phyloP scores from a whole-genome alignment of 2,888 invertebrate genomes.

The Prenolepis imparis region DNA sequence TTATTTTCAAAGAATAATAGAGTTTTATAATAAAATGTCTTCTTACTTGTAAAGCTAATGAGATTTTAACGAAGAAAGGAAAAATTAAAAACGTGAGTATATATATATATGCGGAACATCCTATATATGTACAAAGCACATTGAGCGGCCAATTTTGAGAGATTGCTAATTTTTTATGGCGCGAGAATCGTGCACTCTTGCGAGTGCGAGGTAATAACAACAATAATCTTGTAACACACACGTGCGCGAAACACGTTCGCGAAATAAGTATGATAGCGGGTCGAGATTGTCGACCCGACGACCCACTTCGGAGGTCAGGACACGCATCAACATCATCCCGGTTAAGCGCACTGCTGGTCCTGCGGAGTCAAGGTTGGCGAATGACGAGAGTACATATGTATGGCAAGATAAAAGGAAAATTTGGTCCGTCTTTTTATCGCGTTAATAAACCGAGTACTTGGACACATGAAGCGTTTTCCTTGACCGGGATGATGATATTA shows the following conservation, averaged over 20 bases:
- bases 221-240: constrained; percentile 50
- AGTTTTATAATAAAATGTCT: not conserved
- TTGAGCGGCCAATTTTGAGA: constrained; percentile 21
- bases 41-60: not conserved
- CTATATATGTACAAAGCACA: not conserved
- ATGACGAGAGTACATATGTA: not conserved
- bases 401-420: constrained; percentile 6
- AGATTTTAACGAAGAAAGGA: not conserved
- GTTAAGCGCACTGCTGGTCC: constrained; percentile 51
- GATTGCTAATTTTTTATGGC: constrained; percentile 16
- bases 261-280: constrained; percentile 55
- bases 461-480: constrained; percentile 19
- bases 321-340: constrained; percentile 34
- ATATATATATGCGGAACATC: not conserved
- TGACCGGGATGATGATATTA: constrained; percentile 44
- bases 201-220: constrained; percentile 44
- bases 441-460: constrained; percentile 25
- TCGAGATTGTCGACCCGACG: constrained; percentile 69
- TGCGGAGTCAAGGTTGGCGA: constrained; percentile 54
- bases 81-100: not conserved
- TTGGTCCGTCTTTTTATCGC: constrained; percentile 17
- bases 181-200: not conserved
- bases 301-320: constrained; percentile 67
- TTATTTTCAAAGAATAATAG: not conserved
- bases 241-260: constrained; percentile 36